Base-by-base conservation (phyloP, 2,797 vertebrate species). In the Alfaro cultratus region DNA sequence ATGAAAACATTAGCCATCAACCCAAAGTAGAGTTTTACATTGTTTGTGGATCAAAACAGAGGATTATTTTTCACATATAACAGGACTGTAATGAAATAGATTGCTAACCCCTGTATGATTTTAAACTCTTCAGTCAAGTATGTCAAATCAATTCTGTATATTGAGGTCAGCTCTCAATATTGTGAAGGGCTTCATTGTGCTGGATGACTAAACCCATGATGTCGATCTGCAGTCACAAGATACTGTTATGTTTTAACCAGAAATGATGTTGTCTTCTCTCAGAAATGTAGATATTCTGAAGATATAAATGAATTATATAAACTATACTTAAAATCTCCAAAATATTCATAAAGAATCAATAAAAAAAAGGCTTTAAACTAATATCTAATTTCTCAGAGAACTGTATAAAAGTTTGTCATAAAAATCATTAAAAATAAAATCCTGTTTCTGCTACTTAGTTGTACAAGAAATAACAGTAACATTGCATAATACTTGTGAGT, bases 221-320 rank as follows among this genome's bases (percentile, higher is more conserved):
- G 86, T 86, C 41, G 16, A 78, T 75, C 76, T 74, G 78, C 79
- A 86, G 93, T 94, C 92, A 93, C 91, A 93, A 94, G 92, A 92
- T 4, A 8, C 73, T 78, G 47, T 72, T 62, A 34, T 18, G 86
- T 71, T 89, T 82, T 83, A 88, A 90, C 39, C 83, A 80, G 62
- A 85, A 73, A 89, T 86, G 84, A 89, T 64, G 55, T 51, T 64
- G 79, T 34, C 62, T 88, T 74, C 74, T 86, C 75, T 77, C 75
- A 67, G 80, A 85, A 80, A 84, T 85, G 84, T 77, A 87, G 84
- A 91, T 84, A 74, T 78, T 83, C 78, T 79, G 85, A 55, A 81
- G 26, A 55, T 55, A 55, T 4, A 1, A 26, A 49, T 18, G 21
- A 23, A 18, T 51, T 51, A 51, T 9, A 4, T 29, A 67, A 67